Evolutionary conservation across 1,140 invertebrate species (phyloP).

Genomic region (Drosophila oshimai): DNA sequence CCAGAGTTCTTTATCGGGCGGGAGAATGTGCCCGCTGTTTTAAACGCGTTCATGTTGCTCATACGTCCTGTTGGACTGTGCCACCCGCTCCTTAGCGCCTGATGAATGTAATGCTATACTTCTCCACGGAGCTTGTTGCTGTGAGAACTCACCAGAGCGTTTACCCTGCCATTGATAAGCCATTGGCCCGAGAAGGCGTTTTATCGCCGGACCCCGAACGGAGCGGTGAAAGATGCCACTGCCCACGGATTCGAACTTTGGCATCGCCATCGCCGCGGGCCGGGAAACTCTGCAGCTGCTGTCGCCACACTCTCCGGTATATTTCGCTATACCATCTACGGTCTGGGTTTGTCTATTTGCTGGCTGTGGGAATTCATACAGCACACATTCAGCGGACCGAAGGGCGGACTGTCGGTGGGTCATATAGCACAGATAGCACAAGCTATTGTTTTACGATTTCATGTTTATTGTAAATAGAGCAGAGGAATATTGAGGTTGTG

Average conservation of each 20-base stretch:
- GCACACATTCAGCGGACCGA: constrained; percentile 27
- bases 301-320: not conserved
- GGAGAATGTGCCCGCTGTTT: constrained; percentile 35
- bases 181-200: constrained; percentile 62
- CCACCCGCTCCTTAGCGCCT: constrained; percentile 2
- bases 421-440: constrained; percentile 62
- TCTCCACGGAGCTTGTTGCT: constrained; percentile 37
- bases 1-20: constrained; percentile 52
- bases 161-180: constrained; percentile 67
- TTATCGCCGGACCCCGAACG: constrained; percentile 32
- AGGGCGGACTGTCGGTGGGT: constrained; percentile 34
- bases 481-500: not conserved
- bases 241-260: constrained; percentile 7
- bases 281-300: constrained; percentile 69
- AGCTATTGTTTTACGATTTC: constrained; percentile 76
- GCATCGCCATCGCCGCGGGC: constrained; percentile 44
- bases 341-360: constrained; percentile 66
- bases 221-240: constrained; percentile 49
- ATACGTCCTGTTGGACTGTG: constrained; percentile 39
- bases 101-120: constrained; percentile 67
- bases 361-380: constrained; percentile 65
- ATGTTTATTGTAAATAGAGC: constrained; percentile 63
- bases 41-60: constrained; percentile 49
- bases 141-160: constrained; percentile 34
- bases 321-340: constrained; percentile 6